Base-by-base conservation (phyloP, 2,888 invertebrate species). In the Thymelicus sylvestris region DNA sequence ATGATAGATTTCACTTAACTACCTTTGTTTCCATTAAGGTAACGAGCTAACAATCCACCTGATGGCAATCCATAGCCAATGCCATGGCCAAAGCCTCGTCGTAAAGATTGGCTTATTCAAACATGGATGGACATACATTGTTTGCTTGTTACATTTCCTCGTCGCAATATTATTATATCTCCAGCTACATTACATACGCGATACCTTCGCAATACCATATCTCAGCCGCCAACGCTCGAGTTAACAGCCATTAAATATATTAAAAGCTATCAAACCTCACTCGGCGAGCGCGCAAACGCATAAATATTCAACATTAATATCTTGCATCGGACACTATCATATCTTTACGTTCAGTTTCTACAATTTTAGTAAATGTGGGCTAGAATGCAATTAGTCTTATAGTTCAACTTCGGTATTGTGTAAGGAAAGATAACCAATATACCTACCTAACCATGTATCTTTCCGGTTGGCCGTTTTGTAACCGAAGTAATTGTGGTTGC, bases 231-330 rank as follows among this genome's bases (percentile, higher is more conserved):
- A 68, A 62, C 68, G 68, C 44, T 47, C 44, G 63, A 67, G 41
- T 55, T 63, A 63, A 67, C 19, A 44, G 7, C 68, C 62, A 68
- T 68, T 68, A 62, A 68, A 68, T 68, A 63, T 68, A 69, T 69
- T 68, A 69, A 69, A 70, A 70, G 70, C 65, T 70, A 70, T 70
- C 70, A 60, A 70, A 70, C 19, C 15, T 52, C 39, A 68, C 19
- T 68, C 55, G 44, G 50, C 44, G 63, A 31, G 31, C 31, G 31
- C 31, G 65, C 70, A 39, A 19, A 65, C 70, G 65, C 70, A 70
- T 70, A 70, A 70, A 70, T 70, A 70, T 70, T 70, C 70, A 70
- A 52, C 70, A 70, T 70, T 60, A 60, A 64, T 69, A 69, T 69
- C 69, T 69, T 59, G 15, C 59, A 61, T 65, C 70, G 31, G 65